Evolutionary conservation across 1,140 invertebrate species (phyloP).

Genomic region (Bradysia coprophila): DNA sequence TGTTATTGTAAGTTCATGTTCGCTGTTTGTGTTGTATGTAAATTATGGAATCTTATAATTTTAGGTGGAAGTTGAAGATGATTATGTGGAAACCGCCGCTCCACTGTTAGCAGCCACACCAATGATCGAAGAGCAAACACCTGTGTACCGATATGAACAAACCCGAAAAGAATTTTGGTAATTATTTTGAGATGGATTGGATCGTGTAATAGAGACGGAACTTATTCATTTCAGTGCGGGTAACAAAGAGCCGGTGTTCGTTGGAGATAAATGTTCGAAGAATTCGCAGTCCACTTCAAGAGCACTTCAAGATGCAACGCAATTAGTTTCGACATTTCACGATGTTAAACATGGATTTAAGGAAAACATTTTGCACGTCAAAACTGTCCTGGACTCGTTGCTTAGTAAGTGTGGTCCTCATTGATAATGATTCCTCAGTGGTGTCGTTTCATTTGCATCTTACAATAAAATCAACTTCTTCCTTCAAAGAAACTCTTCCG

Average conservation of each 20-base stretch:
- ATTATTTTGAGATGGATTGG: constrained; percentile 1
- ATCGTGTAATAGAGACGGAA: neutral
- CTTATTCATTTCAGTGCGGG: neutral
- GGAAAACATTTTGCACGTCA: neutral
- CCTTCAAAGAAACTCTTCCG: neutral
- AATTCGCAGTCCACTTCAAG: neutral
- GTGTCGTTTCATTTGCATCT: no score
- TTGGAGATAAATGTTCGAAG: neutral
- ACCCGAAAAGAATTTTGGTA: constrained; percentile 23
- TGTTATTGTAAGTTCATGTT: no score
- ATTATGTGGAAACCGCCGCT: constrained; percentile 41
- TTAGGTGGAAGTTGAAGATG: constrained; percentile 50
- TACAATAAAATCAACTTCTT: no score
- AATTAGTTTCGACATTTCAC: neutral
- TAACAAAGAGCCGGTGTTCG: neutral
- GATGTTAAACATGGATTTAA: neutral
- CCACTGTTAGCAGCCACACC: constrained; percentile 40
- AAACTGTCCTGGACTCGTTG: neutral
- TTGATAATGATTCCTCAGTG: no score
- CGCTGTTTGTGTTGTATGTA: no score
- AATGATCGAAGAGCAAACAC: constrained; percentile 38
- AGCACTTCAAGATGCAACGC: neutral
- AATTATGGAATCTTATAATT: no score
- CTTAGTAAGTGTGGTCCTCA: no score
- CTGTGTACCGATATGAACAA: constrained; percentile 40